These are phyloP conservation scores for Vimba vimba DNA, from an alignment of 2,113 vertebrate species.

Conservation along the genomic window DNA sequence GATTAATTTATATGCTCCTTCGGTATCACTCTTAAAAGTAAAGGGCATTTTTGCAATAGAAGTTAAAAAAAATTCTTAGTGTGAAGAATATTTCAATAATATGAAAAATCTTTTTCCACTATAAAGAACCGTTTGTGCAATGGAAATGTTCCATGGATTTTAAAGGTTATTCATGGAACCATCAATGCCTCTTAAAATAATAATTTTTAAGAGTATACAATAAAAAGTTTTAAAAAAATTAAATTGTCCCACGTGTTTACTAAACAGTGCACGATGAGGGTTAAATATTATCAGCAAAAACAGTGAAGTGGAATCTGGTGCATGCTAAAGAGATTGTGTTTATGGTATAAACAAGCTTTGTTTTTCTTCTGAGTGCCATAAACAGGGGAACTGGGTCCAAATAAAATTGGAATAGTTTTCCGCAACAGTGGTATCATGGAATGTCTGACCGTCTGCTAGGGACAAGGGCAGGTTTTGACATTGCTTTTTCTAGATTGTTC, in stretches of 20 bases:
- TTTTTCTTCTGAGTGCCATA: conserved; percentile 57
- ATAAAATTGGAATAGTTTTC: conserved; percentile 61
- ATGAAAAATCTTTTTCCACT: no score
- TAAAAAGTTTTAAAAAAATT: neutral
- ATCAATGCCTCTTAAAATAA: neutral
- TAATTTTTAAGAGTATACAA: neutral
- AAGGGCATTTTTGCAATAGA: no score
- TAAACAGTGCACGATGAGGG: conserved; percentile 52
- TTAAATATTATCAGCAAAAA: conserved; percentile 47
- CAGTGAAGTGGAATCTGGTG: conserved; percentile 55
- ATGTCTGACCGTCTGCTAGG: conserved; percentile 57
- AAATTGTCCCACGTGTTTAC: conserved; percentile 45
- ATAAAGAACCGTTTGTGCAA: neutral
- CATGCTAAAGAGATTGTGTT: conserved; percentile 64
- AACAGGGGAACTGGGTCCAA: conserved; percentile 53
- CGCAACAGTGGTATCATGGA: conserved; percentile 58
- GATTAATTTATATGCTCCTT: neutral
- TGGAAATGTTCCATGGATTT: no score
- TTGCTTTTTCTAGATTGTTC: conserved; percentile 38
- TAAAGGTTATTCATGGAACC: neutral
- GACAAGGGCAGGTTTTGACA: conserved; percentile 48
- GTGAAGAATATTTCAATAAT: neutral
- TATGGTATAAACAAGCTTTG: conserved; percentile 67
- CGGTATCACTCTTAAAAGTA: no score
- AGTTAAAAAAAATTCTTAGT: no score